A percentile compares a stretch with the other conserved stretches of the same genome.
Conservation (phyloP, 1,140 invertebrate species). For the Drosophila miranda region DNA sequence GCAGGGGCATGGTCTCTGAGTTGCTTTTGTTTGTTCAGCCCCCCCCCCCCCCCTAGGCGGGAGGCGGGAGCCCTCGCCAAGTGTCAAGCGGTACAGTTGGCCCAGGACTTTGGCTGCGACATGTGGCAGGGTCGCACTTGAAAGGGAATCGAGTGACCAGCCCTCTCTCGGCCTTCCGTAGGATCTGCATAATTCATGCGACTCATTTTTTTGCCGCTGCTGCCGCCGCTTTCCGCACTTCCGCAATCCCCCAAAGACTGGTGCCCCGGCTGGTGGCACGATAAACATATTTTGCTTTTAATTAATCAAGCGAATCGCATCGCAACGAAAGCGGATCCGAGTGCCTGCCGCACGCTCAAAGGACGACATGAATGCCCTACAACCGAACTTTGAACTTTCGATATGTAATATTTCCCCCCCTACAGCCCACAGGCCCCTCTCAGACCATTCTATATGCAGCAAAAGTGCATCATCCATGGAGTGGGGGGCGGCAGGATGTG, state of each 20-base stretch:
- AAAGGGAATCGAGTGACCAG: constrained; percentile 49
- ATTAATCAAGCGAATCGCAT: constrained; percentile 58
- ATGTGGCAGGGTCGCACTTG: constrained; percentile 31
- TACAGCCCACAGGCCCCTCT: neutral
- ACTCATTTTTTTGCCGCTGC: constrained; percentile 28
- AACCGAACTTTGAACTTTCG: constrained; percentile 73
- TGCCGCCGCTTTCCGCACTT: neutral
- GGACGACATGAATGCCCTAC: constrained; percentile 58
- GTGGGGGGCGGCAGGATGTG: constrained; percentile 1
- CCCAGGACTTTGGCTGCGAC: constrained; percentile 16
- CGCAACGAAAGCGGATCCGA: constrained; percentile 39
- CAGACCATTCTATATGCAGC: constrained; percentile 28
- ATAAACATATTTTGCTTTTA: constrained; percentile 76
- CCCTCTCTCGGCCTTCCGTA: neutral
- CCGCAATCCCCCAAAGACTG: constrained; percentile 54
- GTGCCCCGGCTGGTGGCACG: constrained; percentile 6
- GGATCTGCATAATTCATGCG: constrained; percentile 60
- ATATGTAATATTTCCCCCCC: constrained; percentile 48
- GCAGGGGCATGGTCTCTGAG: constrained; percentile 3
- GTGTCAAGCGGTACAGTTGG: constrained; percentile 52
- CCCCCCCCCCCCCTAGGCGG: no score
- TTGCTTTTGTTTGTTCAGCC: constrained; percentile 33
- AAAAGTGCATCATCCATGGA: constrained; percentile 18
- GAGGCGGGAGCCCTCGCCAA: constrained; percentile 14
- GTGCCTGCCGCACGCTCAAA: constrained; percentile 57